These are phyloP conservation scores for Tipula unca DNA, from an alignment of 2,888 invertebrate species.

Conservation along the genomic window DNA sequence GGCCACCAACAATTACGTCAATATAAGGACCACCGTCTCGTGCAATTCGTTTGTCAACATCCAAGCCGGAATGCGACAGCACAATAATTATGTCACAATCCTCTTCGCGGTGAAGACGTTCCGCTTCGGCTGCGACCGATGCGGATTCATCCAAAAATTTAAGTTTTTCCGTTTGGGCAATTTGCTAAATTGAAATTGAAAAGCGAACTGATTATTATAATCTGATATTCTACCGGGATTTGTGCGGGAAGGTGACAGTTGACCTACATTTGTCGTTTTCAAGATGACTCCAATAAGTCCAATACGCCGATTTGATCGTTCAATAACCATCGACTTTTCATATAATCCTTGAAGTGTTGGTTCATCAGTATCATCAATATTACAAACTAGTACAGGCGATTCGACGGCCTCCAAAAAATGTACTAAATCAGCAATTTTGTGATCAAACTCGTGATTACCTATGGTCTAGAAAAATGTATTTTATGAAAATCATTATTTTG, in stretches of 20 bases:
- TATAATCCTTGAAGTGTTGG: constrained; percentile 54
- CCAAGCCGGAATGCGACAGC: constrained; percentile 73
- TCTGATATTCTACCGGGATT: no score
- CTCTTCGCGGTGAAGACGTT: constrained; percentile 50
- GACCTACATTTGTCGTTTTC: constrained; percentile 53
- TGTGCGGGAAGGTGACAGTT: background rate
- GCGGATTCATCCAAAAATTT: constrained; percentile 61
- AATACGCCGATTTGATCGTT: constrained; percentile 54
- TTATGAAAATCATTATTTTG: no score
- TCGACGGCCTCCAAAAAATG: constrained; percentile 58
- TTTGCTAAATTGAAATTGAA: constrained; percentile 42
- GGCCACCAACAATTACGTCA: constrained; percentile 78
- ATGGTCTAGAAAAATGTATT: constrained; percentile 50
- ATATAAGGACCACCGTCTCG: constrained; percentile 53
- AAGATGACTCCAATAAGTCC: constrained; percentile 73
- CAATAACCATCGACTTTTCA: constrained; percentile 55
- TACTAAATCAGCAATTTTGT: constrained; percentile 58
- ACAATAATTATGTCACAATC: constrained; percentile 67
- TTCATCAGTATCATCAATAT: constrained; percentile 62
- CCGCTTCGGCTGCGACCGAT: constrained; percentile 58
- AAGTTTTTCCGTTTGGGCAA: constrained; percentile 56
- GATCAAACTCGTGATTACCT: constrained; percentile 84
- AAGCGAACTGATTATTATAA: background rate
- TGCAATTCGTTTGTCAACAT: constrained; percentile 59
- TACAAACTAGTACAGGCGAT: constrained; percentile 62